These are phyloP conservation scores for Hucho hucho DNA, from an alignment of 2,113 vertebrate genomes.

Conservation along the genomic window DNA sequence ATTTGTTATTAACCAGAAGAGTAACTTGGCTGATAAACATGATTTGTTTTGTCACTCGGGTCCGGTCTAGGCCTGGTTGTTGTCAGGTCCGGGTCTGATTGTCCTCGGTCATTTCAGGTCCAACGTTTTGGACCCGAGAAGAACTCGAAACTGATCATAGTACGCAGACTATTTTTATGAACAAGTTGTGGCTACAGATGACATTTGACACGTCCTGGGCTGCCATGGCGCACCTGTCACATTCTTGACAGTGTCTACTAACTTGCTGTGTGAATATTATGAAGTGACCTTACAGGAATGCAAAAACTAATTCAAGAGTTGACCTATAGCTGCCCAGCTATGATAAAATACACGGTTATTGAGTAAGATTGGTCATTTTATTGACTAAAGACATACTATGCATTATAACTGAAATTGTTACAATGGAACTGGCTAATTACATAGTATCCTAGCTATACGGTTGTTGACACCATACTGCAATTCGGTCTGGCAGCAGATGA, in stretches of 20 bases:
- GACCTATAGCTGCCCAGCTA: neutral
- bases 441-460: too few species aligned
- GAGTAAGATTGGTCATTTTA: too few species aligned
- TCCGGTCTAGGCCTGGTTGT: neutral
- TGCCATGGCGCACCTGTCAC: conserved; percentile 59
- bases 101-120: too few species aligned
- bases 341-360: neutral
- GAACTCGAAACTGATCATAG: neutral
- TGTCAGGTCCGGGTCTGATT: too few species aligned
- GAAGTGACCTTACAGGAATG: conserved; percentile 25
- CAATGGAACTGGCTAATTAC: too few species aligned
- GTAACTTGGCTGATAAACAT: neutral
- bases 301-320: conserved; percentile 17
- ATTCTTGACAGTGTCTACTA: conserved; percentile 24
- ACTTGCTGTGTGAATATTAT: conserved; percentile 39
- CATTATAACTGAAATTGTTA: too few species aligned
- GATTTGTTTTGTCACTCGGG: neutral
- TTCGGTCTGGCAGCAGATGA: too few species aligned
- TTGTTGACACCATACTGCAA: too few species aligned
- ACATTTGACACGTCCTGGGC: conserved; percentile 61
- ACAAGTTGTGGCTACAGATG: conserved; percentile 50
- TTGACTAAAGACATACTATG: too few species aligned
- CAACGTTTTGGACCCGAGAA: too few species aligned
- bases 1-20: neutral
- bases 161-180: conserved; percentile 70